Percentiles rank a stretch among this genome's conserved stretches.
phyloP scores from a whole-genome alignment of 2,797 vertebrate species.

The Anas capensis region DNA sequence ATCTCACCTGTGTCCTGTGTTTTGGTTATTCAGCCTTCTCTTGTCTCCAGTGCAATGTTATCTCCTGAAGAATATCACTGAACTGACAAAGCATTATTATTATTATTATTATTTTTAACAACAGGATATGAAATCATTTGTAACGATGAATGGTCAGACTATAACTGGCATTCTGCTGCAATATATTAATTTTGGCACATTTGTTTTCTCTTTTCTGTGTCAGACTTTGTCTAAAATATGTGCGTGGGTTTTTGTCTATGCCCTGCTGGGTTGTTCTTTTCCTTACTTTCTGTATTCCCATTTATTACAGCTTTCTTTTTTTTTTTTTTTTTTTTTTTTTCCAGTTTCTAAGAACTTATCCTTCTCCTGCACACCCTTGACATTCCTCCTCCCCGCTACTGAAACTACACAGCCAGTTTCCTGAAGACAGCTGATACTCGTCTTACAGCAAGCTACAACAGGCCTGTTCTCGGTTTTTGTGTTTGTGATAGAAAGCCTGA shows the following conservation, averaged over 20 bases:
- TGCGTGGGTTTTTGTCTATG: slow-evolving; percentile 22
- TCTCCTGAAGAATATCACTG: neutral
- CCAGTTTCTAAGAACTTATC: neutral
- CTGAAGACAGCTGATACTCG: neutral
- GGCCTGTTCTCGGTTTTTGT: neutral
- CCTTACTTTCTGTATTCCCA: slow-evolving; percentile 26
- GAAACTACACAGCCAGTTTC: neutral
- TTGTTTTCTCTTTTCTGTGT: slow-evolving; percentile 34
- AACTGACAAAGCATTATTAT: neutral
- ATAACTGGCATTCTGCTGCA: slow-evolving; percentile 18
- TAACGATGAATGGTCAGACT: slow-evolving; percentile 25
- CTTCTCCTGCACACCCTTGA: neutral
- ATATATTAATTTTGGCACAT: slow-evolving; percentile 53
- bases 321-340: neutral
- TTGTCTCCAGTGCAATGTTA: neutral
- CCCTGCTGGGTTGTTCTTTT: neutral
- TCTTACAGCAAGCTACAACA: neutral
- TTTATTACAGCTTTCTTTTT: slow-evolving; percentile 16
- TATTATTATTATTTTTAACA: neutral
- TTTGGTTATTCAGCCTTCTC: neutral
- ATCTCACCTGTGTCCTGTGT: neutral
- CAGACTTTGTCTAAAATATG: slow-evolving; percentile 8
- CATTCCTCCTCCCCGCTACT: neutral
- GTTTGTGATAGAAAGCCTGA: neutral
- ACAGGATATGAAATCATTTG: neutral